phyloP scores from a whole-genome alignment of 2,113 vertebrate genomes.

The Gyps fulvus region DNA sequence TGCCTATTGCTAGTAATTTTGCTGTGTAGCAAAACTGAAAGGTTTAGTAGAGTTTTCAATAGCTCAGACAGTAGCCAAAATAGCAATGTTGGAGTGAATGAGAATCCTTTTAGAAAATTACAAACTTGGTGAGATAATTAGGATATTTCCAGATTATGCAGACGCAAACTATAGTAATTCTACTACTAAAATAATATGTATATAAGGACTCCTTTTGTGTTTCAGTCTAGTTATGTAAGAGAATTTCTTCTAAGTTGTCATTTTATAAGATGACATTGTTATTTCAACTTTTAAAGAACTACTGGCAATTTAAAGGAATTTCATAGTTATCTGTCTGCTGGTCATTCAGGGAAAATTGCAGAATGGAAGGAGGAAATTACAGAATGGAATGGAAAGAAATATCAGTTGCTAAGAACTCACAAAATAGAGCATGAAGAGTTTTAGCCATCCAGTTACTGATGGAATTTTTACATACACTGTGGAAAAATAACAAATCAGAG shows the following conservation, averaged over 20 bases:
- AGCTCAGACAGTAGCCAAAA: not conserved
- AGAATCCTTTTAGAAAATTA: not conserved
- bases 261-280: not conserved
- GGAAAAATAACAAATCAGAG: not conserved
- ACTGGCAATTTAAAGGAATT: not conserved
- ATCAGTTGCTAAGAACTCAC: not conserved
- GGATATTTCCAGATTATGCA: not conserved
- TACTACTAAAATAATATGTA: not conserved
- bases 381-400: not conserved
- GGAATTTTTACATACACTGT: not conserved
- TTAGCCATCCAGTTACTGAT: not conserved
- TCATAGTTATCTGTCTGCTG: not conserved
- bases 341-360: not conserved
- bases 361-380: not conserved
- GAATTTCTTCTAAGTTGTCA: not conserved
- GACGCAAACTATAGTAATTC: not conserved
- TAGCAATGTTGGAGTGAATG: not conserved
- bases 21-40: not conserved
- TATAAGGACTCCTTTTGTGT: not conserved
- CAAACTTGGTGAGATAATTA: not conserved
- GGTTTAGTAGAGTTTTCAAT: not conserved
- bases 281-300: not conserved
- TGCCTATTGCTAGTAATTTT: not conserved
- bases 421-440: not conserved
- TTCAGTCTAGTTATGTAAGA: not conserved